Evolutionary conservation across 1,140 invertebrate species (phyloP), one percentile per base, ranked within the genome.

Genomic region (Drosophila arizonae): DNA sequence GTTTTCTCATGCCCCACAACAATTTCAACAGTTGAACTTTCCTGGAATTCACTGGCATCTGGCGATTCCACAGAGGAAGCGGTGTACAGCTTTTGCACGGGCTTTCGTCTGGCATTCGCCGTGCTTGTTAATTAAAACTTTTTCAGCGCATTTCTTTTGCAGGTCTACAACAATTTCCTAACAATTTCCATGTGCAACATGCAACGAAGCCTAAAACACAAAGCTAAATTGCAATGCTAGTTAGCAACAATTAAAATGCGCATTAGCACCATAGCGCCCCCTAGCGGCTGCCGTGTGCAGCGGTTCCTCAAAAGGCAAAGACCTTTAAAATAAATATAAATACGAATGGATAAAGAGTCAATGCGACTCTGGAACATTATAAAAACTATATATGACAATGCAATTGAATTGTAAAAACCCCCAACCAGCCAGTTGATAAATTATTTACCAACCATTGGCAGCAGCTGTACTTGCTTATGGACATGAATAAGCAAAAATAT

Each of bases 1-100:
- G 82, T 87, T 87, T 87, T 77, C 17, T 56, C 26, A 60, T 80
- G 45, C 69, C 62, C 52, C 58, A 57, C 69, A 77, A 60, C 68
- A 77, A 78, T 70, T 81, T 82, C 58, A 79, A 79, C 65, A 80
- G 76, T 86, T 86, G 82, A 86, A 87, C 82, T 87, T 82, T 87
- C 69, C 84, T 60, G 82, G 82, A 87, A 87, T 86, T 79, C 48
- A 61, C 51, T 66, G 69, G 56, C 65, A 61, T 68, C 65, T 68
- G 51, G 50, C 56, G 64, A 28, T 41, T 48, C 4, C 50, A 61
- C 50, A 68, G 64, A 74, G 66, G 66, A 70, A 62, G 51, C 6
- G 30, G 4, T 33, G 30, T 50, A 33, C 57, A 17, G 21, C 13
- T 36, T 77, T 52, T 64, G 45, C 43, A 36, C 58, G 69, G 39